Percentiles rank a stretch among this genome's conserved stretches.
These are phyloP conservation scores for Ommatoiulus sabulosus DNA, from an alignment of 2,888 invertebrate species.

Conservation along the genomic window DNA sequence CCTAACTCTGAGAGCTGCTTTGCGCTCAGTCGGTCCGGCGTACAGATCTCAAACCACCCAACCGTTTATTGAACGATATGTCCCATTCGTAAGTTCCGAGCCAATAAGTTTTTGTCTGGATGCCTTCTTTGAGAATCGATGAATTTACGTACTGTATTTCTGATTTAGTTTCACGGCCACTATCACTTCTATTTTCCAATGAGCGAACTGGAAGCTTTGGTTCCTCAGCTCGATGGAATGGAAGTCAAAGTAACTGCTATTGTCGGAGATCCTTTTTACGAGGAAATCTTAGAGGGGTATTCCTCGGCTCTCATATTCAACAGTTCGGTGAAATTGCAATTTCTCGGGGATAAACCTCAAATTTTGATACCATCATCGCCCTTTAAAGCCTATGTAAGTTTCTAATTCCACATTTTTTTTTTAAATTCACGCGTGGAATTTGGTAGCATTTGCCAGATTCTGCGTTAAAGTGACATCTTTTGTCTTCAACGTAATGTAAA, in stretches of 20 bases:
- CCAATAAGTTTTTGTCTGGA: no score
- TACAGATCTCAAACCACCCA: constrained; percentile 56
- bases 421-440: background rate
- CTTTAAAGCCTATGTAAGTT: constrained; percentile 82
- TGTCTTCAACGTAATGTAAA: no score
- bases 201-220: constrained; percentile 78
- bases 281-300: constrained; percentile 87
- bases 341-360: constrained; percentile 91
- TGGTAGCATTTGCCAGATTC: background rate
- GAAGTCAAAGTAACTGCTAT: constrained; percentile 87
- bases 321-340: constrained; percentile 83
- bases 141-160: constrained; percentile 60
- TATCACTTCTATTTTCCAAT: constrained; percentile 89
- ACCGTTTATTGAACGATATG: constrained; percentile 56
- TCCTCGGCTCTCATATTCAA: constrained; percentile 89
- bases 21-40: constrained; percentile 75
- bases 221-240: constrained; percentile 79
- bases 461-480: no score
- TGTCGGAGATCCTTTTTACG: constrained; percentile 87
- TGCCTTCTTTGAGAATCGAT: background rate
- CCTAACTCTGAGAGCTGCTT: constrained; percentile 83
- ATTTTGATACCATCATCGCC: constrained; percentile 97
- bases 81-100: constrained; percentile 58
- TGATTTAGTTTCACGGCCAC: constrained; percentile 83
- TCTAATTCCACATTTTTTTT: background rate